Evolutionary conservation across 2,797 vertebrate genomes (phyloP).

Genomic region (Petrocephalus schoutedeni): DNA sequence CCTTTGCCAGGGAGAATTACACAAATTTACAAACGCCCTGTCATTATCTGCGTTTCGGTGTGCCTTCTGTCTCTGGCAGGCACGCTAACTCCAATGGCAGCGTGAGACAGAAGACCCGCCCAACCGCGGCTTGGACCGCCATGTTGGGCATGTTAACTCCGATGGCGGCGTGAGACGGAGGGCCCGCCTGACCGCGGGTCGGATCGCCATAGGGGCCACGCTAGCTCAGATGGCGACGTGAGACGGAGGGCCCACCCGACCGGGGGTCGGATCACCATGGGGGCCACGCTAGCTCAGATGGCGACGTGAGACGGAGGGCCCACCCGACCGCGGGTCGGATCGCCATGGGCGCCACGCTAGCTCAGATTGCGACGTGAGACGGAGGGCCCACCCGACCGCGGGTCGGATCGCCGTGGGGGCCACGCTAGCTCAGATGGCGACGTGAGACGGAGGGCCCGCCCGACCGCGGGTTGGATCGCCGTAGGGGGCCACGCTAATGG

Average conservation of each 20-base stretch:
- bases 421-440: not conserved
- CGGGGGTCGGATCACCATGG: no score
- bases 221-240: not conserved
- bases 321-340: conserved; percentile 1
- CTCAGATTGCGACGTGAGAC: no score
- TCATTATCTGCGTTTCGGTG: conserved; percentile 42
- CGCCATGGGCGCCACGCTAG: no score
- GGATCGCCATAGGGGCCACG: conserved; percentile 43
- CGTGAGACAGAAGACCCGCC: conserved; percentile 20
- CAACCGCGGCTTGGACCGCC: not conserved
- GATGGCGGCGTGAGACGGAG: conserved; percentile 24
- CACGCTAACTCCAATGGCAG: conserved; percentile 34
- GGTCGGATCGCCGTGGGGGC: no score
- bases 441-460: conserved; percentile 21
- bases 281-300: no score
- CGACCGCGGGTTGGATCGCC: not conserved
- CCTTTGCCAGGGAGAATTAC: conserved; percentile 22
- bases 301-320: conserved; percentile 25
- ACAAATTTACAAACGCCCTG: conserved; percentile 29
- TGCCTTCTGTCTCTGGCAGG: conserved; percentile 41
- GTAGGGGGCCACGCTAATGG: conserved; percentile 21
- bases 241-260: no score
- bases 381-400: no score
- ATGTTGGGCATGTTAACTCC: conserved; percentile 25
- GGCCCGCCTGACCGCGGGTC: conserved; percentile 40